Base-by-base conservation (phyloP, 1,140 invertebrate genomes). In the Dinothrombium tinctorium region DNA sequence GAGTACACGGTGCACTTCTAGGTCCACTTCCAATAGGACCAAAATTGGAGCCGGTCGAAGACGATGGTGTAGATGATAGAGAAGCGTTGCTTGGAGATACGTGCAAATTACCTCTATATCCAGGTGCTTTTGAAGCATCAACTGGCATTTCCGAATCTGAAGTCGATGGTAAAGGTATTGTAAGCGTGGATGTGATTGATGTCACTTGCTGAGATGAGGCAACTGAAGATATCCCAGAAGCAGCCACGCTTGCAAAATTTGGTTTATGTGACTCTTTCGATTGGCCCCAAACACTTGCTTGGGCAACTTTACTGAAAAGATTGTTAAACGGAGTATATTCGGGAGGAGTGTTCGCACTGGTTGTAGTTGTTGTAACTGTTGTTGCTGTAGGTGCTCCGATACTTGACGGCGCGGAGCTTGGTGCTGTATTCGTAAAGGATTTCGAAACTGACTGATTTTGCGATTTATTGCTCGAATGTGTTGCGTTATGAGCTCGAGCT, bases 271-370 rank as follows among this genome's bases (percentile, higher is more conserved):
- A 62, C 53, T 68, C 69, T 50, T 66, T 69, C 52, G 72, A 74
- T 54, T 64, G 61, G n/a, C 65, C 64, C 65, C 71, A 69, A 57
- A 72, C 67, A 5, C 66, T 64, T 44, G 69, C 66, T 47, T 71
- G 67, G 19, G 68, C 63, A 21, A 62, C 56, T 54, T 70, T 71
- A 37, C 66, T 66, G 48, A 73, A 73, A 1, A 64, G 63, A 51
- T 76, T 72, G 49, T 76, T 74, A 49, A 83, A 82, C 5, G 81
- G 63, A 1, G 76, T 76, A 56, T 82, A 83, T 46, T 78, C 73
- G 12, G 68, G 33, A 3, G 48, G 48, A n/a, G 44, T 31, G 12
- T 42, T 19, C 2, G 21, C 22, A 20, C 19, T 14, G 4, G 33
- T 20, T 35, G 14, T 25, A 38, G 11, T 4, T 25, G n/a, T 24